Evolutionary conservation across 2,797 vertebrate genomes (phyloP), one percentile per base, ranked within the genome.

Genomic region (Brachymystax lenok): DNA sequence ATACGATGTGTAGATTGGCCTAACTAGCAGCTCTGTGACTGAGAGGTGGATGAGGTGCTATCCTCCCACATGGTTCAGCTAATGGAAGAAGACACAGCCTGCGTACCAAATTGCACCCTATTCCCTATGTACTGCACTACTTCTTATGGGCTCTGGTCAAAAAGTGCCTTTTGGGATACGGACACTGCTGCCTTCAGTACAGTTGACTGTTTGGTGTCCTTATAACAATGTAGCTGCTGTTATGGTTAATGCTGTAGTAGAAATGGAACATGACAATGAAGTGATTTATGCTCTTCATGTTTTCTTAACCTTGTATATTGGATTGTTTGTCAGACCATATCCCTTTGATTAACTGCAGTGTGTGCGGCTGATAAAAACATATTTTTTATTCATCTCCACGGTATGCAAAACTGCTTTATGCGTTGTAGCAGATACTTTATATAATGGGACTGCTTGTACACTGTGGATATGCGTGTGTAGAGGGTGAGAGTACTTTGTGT

Each of bases 241-340:
- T 95, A 94, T 94, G 92, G 93, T 95, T 96, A 95, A 94, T 95
- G 90, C 93, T 85, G 82, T 93, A 93, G 93, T 96, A 94, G 95
- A 96, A 96, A 96, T 95, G 94, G 94, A 94, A 95, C 92, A 94
- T 94, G 93, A 95, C 94, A 95, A 80, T 88, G 88, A 86, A 90
- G 89, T 95, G 93, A 95, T 96, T 96, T 95, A 95, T 95, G 93
- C 93, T 94, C 94, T 94, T 93, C 94, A 66, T 87, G 93, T 93
- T 96, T 96, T 95, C 94, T 95, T 96, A 95, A 96, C 95, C 94
- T 95, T 95, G 95, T 94, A 91, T 95, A 96, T 96, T 88, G 88
- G 91, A 94, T 95, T 96, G 93, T 95, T 95, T 96, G 93, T 95
- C 94, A 95, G 95, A 93, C 91, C 92, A 93, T 94, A 96, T 95